Conservation (phyloP, 1,140 invertebrate species). For the Plectus sambesii region DNA sequence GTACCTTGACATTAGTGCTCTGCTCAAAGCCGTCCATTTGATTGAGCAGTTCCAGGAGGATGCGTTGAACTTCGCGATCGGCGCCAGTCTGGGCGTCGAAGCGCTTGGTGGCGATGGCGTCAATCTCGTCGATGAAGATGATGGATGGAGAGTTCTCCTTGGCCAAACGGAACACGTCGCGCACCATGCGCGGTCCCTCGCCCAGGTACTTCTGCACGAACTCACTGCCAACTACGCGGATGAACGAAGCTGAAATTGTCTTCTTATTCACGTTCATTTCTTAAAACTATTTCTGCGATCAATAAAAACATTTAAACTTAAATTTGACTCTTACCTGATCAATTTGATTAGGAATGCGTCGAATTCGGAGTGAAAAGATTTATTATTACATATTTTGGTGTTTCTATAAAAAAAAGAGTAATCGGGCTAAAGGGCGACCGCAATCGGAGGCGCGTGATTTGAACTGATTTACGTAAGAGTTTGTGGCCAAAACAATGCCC, state of each 20-base stretch:
- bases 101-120: slow-evolving; percentile 37
- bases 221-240: slow-evolving; percentile 94
- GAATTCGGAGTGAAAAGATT: no score
- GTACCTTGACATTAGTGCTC: slow-evolving; percentile 94
- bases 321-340: no score
- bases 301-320: no score
- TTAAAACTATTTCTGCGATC: no score
- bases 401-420: no score
- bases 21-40: slow-evolving; percentile 99
- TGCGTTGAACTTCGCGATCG: slow-evolving; percentile 96
- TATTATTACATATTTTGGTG: no score
- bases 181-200: slow-evolving; percentile 95
- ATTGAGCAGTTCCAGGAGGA: slow-evolving; percentile 88
- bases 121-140: slow-evolving; percentile 54
- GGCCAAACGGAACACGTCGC: slow-evolving; percentile 94
- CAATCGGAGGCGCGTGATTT: no score
- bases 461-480: no score
- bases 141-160: slow-evolving; percentile 99
- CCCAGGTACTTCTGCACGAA: slow-evolving; percentile 99
- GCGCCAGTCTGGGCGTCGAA: slow-evolving; percentile 59
- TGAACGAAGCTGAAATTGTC: slow-evolving; percentile 91
- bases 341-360: no score
- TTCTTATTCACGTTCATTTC: no score
- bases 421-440: no score
- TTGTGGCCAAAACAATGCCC: no score